Base-by-base conservation (phyloP, 1,140 invertebrate species). In the Oncopeltus fasciatus region DNA sequence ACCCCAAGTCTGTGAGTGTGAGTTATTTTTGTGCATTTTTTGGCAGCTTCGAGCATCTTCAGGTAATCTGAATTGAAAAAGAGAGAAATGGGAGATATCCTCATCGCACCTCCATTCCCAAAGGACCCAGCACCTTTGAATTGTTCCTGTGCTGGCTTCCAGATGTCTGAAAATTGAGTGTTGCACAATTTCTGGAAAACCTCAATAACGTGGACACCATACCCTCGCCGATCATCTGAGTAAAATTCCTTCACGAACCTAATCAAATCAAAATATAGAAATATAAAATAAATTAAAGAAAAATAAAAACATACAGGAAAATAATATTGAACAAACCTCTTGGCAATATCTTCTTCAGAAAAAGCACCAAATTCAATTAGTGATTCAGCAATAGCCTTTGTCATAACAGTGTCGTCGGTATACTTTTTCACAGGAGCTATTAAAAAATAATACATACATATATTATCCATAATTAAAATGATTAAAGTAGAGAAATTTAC, bases 371-470 rank as follows among this genome's bases (percentile, higher is more conserved):
- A 77, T 51, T 83, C 75, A 24, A 86, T 74, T 26, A 90, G 70
- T 46, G 82, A 85, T 67, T 77, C 71, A 3, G 81, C 83, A 44
- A 88, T 72, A 47, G 77, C 77, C 69, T 78, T 78, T 16, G 82
- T 82, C 86, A 90, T 88, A 21, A 83, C 84, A 16, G 87, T 87
- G 70, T 90, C 87, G 79, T 90, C 87, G 29, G 87, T 87, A 69
- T 78, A 88, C 27, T 74, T 68, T 66, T 82, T 81, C 33, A 78
- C 73, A 44, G 81, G 81, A 33, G 76, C 82, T 84, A 64, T 11
- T 73, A 68, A 38, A 8, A 38, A 38, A 38, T 14, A n/a, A n/a
- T n/a, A n/a, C n/a, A n/a, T n/a, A n/a, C n/a, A n/a, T n/a, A n/a
- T n/a, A n/a, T n/a, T n/a, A n/a, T n/a, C n/a, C n/a, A n/a, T n/a